Base-by-base conservation (phyloP, 2,797 vertebrate genomes). In the Brachyrhaphis roseni region DNA sequence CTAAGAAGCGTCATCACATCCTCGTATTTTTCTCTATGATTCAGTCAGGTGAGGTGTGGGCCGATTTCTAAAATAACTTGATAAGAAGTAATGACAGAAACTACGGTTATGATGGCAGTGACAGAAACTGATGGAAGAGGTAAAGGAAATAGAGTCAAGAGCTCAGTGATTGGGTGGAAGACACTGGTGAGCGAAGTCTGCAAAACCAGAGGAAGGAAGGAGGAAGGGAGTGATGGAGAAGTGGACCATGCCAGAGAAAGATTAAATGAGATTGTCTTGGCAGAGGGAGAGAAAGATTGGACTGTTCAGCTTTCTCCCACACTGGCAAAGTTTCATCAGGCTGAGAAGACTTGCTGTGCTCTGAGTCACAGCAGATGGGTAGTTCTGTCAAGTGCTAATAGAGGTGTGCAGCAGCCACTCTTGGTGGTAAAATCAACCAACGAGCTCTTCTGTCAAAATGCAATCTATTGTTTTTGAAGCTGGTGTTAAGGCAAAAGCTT, bases 361-460 rank as follows among this genome's bases (percentile, higher is more conserved):
- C 86, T 90, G 88, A 93, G 85, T 89, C 90, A 89, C 89, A 87
- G 90, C 89, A 91, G 91, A 92, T 90, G 90, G 91, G 76, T 82
- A 64, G 66, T 77, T 8, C 80, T 78, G 78, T 84, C 72, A 78
- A 90, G 91, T 87, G 90, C 76, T 92, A 85, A 91, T 87, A 57
- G 89, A 89, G 85, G 86, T 90, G 82, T 57, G 76, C n/a, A 77
- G 76, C 85, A 83, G 80, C 77, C 71, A 68, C 68, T 72, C 47
- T 39, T 59, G 76, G 75, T 76, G 79, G 49, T 13, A 23, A 86
- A 78, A 68, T 57, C 59, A 66, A 57, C 68, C 20, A 13, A 57
- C 70, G 36, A 83, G 57, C 79, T 41, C 46, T 62, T 86, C 74
- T 55, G 75, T 84, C 68, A 72, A 31, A 34, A 77, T 41, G 23